These are phyloP conservation scores for Rhynchopsitta pachyrhyncha DNA, from an alignment of 2,113 vertebrate species.

Conservation along the genomic window DNA sequence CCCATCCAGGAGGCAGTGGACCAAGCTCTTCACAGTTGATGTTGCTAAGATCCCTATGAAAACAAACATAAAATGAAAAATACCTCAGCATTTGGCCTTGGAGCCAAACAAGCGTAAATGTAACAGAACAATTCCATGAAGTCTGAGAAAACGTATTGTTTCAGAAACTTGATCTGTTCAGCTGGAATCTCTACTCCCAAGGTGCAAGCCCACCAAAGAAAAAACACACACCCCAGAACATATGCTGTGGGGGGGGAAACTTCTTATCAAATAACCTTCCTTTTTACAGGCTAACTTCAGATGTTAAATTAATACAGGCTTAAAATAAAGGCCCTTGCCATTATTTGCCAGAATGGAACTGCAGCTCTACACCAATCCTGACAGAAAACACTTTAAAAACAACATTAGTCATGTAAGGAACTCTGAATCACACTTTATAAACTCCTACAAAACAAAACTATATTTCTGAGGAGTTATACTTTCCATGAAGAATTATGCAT, in stretches of 20 bases:
- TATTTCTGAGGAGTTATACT: constrained; percentile 1
- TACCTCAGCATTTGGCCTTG: constrained; percentile 70
- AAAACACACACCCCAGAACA: constrained; percentile 59
- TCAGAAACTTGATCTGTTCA: constrained; percentile 75
- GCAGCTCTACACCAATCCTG: constrained; percentile 29
- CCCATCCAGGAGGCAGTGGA: constrained; percentile 95
- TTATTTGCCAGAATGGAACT: constrained; percentile 59
- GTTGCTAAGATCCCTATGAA: constrained; percentile 96
- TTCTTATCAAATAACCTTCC: constrained; percentile 51
- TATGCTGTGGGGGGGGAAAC: constrained; percentile 1
- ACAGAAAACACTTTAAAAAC: constrained; percentile 55
- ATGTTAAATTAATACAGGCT: constrained; percentile 51
- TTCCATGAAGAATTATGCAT: constrained; percentile 15
- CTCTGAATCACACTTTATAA: constrained; percentile 33
- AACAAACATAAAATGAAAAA: constrained; percentile 77
- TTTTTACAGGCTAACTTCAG: constrained; percentile 49
- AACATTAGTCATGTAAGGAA: constrained; percentile 38
- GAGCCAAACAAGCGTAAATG: constrained; percentile 71
- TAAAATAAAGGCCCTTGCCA: constrained; percentile 52
- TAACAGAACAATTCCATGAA: constrained; percentile 76
- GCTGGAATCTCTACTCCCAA: constrained; percentile 76
- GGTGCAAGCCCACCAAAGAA: constrained; percentile 63
- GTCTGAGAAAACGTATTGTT: constrained; percentile 77
- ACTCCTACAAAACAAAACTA: background rate
- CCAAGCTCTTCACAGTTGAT: constrained; percentile 98